phyloP scores from a whole-genome alignment of 1,140 invertebrate species.

The Leptopilina boulardi region DNA sequence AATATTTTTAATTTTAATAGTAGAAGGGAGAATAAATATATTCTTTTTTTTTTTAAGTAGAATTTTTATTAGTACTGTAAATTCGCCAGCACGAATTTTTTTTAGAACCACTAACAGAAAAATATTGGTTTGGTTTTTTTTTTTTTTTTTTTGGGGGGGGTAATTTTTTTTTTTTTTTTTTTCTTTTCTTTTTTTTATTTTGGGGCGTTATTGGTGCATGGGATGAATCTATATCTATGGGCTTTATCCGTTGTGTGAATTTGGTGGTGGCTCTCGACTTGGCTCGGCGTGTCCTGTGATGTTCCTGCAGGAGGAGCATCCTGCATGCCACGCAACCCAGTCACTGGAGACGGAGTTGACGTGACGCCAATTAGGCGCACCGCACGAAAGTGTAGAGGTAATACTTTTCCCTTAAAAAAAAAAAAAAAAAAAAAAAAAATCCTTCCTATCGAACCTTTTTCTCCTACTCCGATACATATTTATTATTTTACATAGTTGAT shows the following conservation, averaged over 20 bases:
- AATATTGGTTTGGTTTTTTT: constrained; percentile 22
- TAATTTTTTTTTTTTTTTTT: too few species aligned
- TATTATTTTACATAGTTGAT: too few species aligned
- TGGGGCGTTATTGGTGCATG: constrained; percentile 58
- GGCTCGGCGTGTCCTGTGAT: constrained; percentile 57
- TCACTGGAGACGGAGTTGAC: constrained; percentile 78
- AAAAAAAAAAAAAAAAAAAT: constrained; percentile 17
- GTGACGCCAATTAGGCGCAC: constrained; percentile 71
- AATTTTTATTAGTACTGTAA: constrained; percentile 1
- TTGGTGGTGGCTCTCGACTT: constrained; percentile 61
- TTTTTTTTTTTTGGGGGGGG: background rate
- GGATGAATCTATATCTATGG: constrained; percentile 58
- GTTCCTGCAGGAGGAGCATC: constrained; percentile 70
- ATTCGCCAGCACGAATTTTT: constrained; percentile 25
- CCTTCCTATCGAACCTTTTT: background rate
- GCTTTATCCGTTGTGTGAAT: constrained; percentile 61
- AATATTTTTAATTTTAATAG: too few species aligned
- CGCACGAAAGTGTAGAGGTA: constrained; percentile 73
- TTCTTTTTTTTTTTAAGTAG: too few species aligned
- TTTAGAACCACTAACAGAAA: constrained; percentile 32
- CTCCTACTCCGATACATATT: background rate
- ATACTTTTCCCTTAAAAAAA: constrained; percentile 50
- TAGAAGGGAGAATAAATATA: too few species aligned
- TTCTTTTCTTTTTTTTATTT: too few species aligned
- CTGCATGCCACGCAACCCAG: constrained; percentile 76